These are phyloP conservation scores for Pogona vitticeps DNA, from an alignment of 2,113 vertebrate genomes.

Conservation along the genomic window DNA sequence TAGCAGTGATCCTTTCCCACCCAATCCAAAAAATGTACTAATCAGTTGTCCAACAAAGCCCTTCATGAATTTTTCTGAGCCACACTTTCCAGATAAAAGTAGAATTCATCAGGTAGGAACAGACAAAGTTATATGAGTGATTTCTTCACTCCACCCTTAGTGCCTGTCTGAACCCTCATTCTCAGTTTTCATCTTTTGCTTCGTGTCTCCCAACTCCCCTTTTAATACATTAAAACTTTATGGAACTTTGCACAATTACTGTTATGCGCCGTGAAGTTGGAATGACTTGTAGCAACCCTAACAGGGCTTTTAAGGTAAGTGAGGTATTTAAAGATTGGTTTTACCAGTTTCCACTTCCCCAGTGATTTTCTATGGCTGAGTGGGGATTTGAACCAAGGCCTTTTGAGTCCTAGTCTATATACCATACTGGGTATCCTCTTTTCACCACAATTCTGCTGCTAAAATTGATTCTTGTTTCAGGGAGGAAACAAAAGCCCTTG, in stretches of 20 bases:
- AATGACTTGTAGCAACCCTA: too few relatives aligned
- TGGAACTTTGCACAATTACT: too few relatives aligned
- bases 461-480: neutral
- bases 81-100: neutral
- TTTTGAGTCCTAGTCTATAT: too few relatives aligned
- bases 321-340: too few relatives aligned
- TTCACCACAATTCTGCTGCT: constrained; percentile 1
- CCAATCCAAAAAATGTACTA: neutral
- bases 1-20: neutral
- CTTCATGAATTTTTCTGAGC: neutral
- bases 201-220: neutral
- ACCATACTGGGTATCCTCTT: too few relatives aligned
- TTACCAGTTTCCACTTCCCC: too few relatives aligned
- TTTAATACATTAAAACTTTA: neutral
- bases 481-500: neutral
- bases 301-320: too few relatives aligned
- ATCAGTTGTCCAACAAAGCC: neutral
- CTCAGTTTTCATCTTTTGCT: neutral
- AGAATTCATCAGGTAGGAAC: neutral
- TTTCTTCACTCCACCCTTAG: neutral
- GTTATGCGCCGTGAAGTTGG: too few relatives aligned
- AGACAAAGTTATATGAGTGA: neutral
- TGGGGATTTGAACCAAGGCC: too few relatives aligned
- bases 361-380: too few relatives aligned
- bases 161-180: neutral